Base-by-base conservation (phyloP, 2,888 invertebrate species). In the Temnothorax rugatulus region DNA sequence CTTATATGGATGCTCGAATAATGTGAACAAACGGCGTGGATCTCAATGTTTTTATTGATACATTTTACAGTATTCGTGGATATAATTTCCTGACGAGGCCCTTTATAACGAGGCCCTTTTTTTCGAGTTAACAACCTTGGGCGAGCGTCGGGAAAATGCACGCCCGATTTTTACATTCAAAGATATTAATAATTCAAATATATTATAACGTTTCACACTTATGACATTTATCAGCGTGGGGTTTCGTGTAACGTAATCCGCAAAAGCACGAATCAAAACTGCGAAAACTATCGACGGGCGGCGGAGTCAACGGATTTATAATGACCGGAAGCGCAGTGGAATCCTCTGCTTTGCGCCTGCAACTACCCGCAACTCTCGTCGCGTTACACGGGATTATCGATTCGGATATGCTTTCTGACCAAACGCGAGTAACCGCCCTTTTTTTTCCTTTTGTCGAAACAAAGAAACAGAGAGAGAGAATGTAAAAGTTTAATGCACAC, bases 31-130 rank as follows among this genome's bases (percentile, higher is more conserved):
- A 50, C 15, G 21, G 21, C 21, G 2, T 61, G 15, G 15, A 71
- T 77, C 73, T 85, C 77, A 89, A 57, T 81, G 29, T 76, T 73
- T 90, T 89, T 90, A 89, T 89, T 90, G 82, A 83, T 86, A 89
- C 86, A 82, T 82, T 87, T 87, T 85, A 90, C 88, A 90, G 75
- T 87, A 77, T 79, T 41, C 84, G 50, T 52, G 29, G 73, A 69
- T 71, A 82, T 85, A 73, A 84, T 82, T 81, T 66, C 69, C 57
- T 75, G 52, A 57, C 64, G 79, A 86, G 59, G 57, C 63, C 61
- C 7, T 75, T 76, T 81, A 66, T 63, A 61, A 66, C 18, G 34
- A 34, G 38, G 38, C 59, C 4, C 18, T 18, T n/a, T 18, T n/a
- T 34, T 15, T 29, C 13, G 15, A 77, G 41, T 57, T 83, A 75